Base-by-base conservation (phyloP, 1,140 invertebrate genomes). In the Spodoptera litura region DNA sequence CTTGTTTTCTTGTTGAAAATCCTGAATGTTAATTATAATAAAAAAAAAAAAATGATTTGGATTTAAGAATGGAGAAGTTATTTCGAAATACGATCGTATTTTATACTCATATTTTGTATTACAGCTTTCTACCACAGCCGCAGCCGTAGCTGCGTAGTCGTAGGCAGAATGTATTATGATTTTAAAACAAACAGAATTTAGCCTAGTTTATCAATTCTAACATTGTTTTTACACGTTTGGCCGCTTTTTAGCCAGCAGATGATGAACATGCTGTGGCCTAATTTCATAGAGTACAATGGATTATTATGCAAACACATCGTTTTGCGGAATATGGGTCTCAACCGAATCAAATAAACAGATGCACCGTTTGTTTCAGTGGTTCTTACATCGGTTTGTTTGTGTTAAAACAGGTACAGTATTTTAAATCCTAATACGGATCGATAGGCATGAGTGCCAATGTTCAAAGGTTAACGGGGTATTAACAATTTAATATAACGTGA, bases 401-500 rank as follows among this genome's bases (percentile, higher is more conserved):
- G 59, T 10, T 27, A 51, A 27, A 75, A 49, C n/a, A 64, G 38
- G n/a, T 49, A 49, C 61, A 49, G 44, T 53, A 75, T 38, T 75
- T 66, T 66, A 11, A 51, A 55, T 66, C 61, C 61, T 76, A 76
- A 76, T 76, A n/a, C 61, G 51, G 35, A 77, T 56, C 61, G 74
- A 68, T 68, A 77, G 31, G 31, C 62, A 68, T 68, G 5, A 66
- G 52, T 66, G 74, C 31, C 62, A 77, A 77, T 68, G 62, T 77
- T 77, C 74, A 77, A 68, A 77, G 74, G 74, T 77, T 68, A 77
- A 77, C 74, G 62, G 56, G 11, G 62, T 66, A 68, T 66, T 76
- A 76, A 76, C 74, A 55, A 76, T 76, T 76, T 68, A 76, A 76
- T 56, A 68, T 27, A 66, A 76, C 74, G 74, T 77, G 74, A 77